phyloP scores from a whole-genome alignment of 2,797 vertebrate species.

The Pyrocephalus nanus region DNA sequence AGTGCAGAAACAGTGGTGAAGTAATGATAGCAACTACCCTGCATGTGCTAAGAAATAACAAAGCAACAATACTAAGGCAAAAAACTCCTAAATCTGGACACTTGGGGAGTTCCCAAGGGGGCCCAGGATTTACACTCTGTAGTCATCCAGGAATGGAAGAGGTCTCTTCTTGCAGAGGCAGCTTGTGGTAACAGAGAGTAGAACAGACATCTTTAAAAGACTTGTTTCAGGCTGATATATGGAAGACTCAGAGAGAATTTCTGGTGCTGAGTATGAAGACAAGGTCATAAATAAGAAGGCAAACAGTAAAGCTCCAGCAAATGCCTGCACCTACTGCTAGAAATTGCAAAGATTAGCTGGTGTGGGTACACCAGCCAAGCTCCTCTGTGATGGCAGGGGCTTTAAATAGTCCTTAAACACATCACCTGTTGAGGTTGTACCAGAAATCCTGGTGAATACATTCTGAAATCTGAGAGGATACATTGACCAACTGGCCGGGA shows the following conservation, averaged over 20 bases:
- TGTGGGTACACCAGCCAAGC: not conserved
- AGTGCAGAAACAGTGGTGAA: not conserved
- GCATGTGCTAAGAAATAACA: not conserved
- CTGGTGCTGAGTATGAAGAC: not conserved
- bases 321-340: not conserved
- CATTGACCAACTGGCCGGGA: not conserved
- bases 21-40: not conserved
- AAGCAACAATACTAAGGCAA: not conserved
- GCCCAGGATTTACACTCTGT: not conserved
- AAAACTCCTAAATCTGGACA: not conserved
- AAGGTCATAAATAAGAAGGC: constrained; percentile 8
- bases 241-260: not conserved
- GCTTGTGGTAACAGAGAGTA: not conserved
- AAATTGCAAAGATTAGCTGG: not conserved
- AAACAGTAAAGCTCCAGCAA: not conserved
- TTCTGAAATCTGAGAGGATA: not conserved
- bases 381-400: not conserved
- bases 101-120: not conserved
- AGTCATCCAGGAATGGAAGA: not conserved
- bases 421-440: not conserved
- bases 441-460: not conserved
- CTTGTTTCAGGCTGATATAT: not conserved
- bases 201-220: not conserved
- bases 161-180: not conserved
- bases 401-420: not conserved